Percentiles rank a stretch among this genome's conserved stretches.
Conservation (phyloP, 2,797 vertebrate species). For the Mastacembelus armatus region DNA sequence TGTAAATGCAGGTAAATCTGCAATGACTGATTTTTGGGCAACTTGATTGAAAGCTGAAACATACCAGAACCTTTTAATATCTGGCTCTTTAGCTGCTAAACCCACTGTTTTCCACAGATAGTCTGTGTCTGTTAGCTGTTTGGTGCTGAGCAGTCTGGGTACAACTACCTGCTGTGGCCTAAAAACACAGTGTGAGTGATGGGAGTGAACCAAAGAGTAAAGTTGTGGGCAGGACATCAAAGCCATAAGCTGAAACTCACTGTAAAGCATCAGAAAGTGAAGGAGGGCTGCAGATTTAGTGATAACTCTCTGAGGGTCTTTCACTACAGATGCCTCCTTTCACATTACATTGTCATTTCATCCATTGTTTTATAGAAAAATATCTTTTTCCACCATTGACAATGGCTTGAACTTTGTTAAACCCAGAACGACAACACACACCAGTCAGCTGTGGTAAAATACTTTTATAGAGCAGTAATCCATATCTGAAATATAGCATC, state of each 20-base stretch:
- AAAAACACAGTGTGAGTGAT: not conserved
- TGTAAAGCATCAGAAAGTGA: not conserved
- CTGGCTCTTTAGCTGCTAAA: not conserved
- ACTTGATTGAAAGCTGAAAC: no score
- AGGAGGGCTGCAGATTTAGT: conserved; percentile 11
- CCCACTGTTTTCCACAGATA: not conserved
- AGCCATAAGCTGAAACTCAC: not conserved
- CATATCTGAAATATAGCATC: conserved; percentile 86
- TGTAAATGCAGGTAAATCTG: no score
- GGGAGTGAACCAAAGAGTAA: not conserved
- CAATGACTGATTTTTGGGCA: no score
- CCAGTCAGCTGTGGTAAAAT: conserved; percentile 83
- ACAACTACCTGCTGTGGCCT: not conserved
- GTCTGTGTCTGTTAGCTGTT: not conserved
- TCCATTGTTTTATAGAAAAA: not conserved
- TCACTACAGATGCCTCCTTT: not conserved
- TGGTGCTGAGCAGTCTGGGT: not conserved
- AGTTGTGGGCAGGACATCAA: not conserved
- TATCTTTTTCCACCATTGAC: not conserved
- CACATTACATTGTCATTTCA: not conserved
- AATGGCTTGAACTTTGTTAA: not conserved
- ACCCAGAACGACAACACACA: conserved; percentile 58
- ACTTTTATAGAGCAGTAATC: conserved; percentile 86
- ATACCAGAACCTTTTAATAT: no score
- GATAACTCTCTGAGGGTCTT: conserved; percentile 5